Percentiles rank a stretch among this genome's conserved stretches.
Evolutionary conservation across 2,797 vertebrate genomes (phyloP).

Genomic region (Poeciliopsis gracilis): DNA sequence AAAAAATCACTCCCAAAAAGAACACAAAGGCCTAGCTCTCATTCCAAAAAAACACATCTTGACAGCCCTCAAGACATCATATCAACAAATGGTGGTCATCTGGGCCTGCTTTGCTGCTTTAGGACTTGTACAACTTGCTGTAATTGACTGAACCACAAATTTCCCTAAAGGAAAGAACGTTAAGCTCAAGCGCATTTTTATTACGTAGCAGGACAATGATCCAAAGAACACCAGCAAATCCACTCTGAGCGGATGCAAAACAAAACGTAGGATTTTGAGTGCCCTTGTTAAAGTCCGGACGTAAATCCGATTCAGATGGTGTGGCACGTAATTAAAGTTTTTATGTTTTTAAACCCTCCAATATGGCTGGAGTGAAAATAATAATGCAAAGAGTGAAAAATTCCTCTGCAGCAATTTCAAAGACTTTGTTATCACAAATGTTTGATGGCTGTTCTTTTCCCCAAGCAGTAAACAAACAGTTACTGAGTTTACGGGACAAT

Average conservation of each 20-base stretch:
- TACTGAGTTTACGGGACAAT: background rate
- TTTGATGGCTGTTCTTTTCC: background rate
- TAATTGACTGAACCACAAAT: background rate
- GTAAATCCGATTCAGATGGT: background rate
- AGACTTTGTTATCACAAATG: background rate
- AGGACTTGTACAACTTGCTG: background rate
- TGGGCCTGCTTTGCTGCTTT: background rate
- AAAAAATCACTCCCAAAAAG: background rate
- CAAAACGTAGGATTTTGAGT: background rate
- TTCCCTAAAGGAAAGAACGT: background rate
- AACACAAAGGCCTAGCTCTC: background rate
- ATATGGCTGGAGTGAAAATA: background rate
- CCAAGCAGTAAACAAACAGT: background rate
- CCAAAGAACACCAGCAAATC: background rate
- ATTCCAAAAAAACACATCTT: background rate
- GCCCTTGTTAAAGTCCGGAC: background rate
- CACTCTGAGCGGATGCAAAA: background rate
- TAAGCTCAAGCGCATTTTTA: background rate
- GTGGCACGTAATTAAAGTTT: background rate
- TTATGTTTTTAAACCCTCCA: background rate
- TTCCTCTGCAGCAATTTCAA: background rate
- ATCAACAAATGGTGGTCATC: background rate
- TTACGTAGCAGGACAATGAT: background rate
- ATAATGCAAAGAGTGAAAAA: background rate
- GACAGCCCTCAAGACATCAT: background rate